Percentiles rank a stretch among this genome's conserved stretches.
phyloP scores from a whole-genome alignment of 2,113 vertebrate genomes.

The Pandion haliaetus region DNA sequence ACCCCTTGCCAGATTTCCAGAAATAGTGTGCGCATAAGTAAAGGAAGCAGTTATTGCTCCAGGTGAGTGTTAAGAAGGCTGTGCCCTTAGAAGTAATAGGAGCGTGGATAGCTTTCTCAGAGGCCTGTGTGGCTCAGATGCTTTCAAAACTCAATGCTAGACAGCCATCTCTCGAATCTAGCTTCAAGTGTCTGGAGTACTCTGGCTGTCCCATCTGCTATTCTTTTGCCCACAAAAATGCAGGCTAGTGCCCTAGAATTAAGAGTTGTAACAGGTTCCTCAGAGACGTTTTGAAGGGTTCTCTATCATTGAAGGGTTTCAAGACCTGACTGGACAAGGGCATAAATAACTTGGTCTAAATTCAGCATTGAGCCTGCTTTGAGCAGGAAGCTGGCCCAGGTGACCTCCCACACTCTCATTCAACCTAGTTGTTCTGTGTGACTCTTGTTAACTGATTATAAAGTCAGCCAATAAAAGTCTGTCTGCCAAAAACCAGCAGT shows the following conservation, averaged over 20 bases:
- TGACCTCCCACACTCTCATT: neutral
- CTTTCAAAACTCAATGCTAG: neutral
- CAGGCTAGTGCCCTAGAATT: neutral
- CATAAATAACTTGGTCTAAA: neutral
- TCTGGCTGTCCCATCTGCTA: neutral
- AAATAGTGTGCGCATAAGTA: neutral
- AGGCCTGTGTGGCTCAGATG: neutral
- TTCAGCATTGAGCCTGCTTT: neutral
- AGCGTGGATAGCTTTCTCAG: neutral
- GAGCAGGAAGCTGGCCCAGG: neutral
- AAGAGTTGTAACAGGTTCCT: neutral
- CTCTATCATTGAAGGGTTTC: neutral
- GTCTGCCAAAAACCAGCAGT: neutral
- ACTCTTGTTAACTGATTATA: neutral
- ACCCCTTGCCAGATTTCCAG: constrained; percentile 1
- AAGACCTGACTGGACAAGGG: neutral
- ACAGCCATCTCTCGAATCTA: neutral
- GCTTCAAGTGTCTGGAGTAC: neutral
- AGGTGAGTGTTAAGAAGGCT: neutral
- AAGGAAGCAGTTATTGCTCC: neutral
- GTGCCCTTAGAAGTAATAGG: neutral
- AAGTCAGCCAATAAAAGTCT: neutral
- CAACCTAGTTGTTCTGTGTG: neutral
- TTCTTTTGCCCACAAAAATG: neutral
- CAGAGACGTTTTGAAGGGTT: neutral